Percentiles rank a stretch among this genome's conserved stretches.
phyloP scores from a whole-genome alignment of 2,797 vertebrate species.

The Oreonectes daqikongensis region DNA sequence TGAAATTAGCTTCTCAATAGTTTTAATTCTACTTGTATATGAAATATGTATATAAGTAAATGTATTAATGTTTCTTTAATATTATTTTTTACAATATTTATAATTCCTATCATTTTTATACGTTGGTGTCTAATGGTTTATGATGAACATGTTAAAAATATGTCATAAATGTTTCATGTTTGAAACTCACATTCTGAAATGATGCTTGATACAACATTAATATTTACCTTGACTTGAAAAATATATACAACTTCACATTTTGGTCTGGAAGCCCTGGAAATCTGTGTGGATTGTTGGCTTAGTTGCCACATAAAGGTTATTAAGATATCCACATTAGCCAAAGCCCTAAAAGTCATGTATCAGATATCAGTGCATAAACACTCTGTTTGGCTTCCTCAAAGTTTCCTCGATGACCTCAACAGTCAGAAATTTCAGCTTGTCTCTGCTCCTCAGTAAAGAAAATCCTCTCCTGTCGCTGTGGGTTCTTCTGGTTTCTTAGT shows the following conservation, averaged over 20 bases:
- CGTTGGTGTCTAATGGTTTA: too few relatives aligned
- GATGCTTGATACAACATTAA: neutral
- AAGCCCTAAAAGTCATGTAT: neutral
- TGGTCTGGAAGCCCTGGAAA: neutral
- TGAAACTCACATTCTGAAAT: too few relatives aligned
- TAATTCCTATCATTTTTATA: too few relatives aligned
- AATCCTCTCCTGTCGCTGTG: constrained; percentile 86
- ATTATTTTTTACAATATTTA: too few relatives aligned
- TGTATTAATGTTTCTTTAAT: too few relatives aligned
- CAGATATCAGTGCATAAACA: neutral
- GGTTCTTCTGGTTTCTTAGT: constrained; percentile 89
- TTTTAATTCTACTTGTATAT: too few relatives aligned
- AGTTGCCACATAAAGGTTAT: neutral
- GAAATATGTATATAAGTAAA: too few relatives aligned
- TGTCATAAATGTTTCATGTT: too few relatives aligned
- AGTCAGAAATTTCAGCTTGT: constrained; percentile 10
- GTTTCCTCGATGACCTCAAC: neutral
- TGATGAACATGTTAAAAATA: too few relatives aligned
- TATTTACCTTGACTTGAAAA: neutral
- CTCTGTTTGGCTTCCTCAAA: constrained; percentile 2
- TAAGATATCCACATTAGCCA: neutral
- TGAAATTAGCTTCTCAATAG: too few relatives aligned
- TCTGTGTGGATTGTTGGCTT: neutral
- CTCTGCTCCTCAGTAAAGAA: constrained; percentile 81
- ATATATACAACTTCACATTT: constrained; percentile 6